Conservation (phyloP, 2,797 vertebrate species). For the Enteromius anoplus region DNA sequence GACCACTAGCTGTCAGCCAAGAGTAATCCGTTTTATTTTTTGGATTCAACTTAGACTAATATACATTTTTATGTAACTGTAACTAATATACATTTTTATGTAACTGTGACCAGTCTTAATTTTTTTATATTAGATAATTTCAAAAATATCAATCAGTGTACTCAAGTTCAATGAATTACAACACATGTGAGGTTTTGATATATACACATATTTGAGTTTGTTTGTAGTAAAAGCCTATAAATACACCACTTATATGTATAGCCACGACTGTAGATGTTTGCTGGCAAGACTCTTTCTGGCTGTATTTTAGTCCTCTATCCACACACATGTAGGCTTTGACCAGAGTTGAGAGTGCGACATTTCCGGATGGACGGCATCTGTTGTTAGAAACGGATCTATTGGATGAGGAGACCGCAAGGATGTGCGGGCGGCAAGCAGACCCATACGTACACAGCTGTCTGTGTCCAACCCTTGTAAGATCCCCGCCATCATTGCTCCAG, state of each 20-base stretch:
- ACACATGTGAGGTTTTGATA: background rate
- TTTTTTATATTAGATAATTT: no score
- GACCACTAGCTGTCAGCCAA: no score
- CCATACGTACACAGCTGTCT: slow-evolving; percentile 83
- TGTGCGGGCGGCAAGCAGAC: slow-evolving; percentile 81
- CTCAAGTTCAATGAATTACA: background rate
- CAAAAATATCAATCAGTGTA: background rate
- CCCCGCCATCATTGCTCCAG: slow-evolving; percentile 83
- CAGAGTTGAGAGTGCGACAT: slow-evolving; percentile 68
- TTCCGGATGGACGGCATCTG: slow-evolving; percentile 70
- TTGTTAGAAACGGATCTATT: slow-evolving; percentile 74
- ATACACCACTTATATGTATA: background rate
- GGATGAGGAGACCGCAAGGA: slow-evolving; percentile 81
- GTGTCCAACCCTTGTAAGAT: slow-evolving; percentile 77
- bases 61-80: no score
- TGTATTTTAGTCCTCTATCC: slow-evolving; percentile 66
- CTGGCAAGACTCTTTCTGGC: background rate
- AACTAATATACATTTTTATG: no score
- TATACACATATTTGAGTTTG: background rate
- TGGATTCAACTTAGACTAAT: no score
- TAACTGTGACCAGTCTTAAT: no score
- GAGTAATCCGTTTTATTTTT: no score
- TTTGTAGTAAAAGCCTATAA: background rate
- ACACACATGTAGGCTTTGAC: slow-evolving; percentile 69
- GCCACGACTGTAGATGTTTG: background rate